Evolutionary conservation across 2,113 vertebrate genomes (phyloP).

Genomic region (Perognathus longimembris): DNA sequence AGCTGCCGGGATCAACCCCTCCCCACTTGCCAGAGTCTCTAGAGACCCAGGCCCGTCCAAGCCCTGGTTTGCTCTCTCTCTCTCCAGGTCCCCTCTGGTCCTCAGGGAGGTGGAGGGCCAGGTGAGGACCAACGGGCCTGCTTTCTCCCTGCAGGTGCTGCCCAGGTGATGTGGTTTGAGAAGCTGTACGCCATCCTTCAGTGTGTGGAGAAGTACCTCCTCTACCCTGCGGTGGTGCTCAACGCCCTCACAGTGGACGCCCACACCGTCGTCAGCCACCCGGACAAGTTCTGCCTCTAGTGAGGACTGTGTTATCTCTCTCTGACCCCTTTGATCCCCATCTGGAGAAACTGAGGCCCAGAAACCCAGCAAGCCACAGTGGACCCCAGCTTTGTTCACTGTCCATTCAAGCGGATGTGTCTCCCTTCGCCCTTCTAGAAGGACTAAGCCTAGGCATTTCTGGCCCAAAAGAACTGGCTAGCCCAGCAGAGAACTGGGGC

Average conservation of each 20-base stretch:
- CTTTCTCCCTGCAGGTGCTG: slow-evolving; percentile 86
- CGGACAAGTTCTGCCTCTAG: slow-evolving; percentile 93
- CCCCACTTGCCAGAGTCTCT: not conserved
- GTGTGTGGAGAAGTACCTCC: slow-evolving; percentile 93
- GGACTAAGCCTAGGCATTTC: not conserved
- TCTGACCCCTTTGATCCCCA: not conserved
- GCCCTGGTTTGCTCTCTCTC: too few relatives aligned
- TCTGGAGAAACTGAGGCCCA: not conserved
- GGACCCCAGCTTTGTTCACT: not conserved
- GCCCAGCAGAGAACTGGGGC: not conserved
- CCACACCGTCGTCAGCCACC: slow-evolving; percentile 88
- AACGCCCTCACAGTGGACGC: slow-evolving; percentile 93
- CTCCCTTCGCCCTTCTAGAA: too few relatives aligned
- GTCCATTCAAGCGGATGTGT: not conserved
- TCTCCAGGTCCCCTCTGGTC: not conserved
- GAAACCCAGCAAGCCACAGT: not conserved
- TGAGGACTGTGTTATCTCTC: slow-evolving; percentile 77
- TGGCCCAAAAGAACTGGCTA: not conserved
- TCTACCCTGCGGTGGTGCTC: slow-evolving; percentile 94
- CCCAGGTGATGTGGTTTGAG: slow-evolving; percentile 96
- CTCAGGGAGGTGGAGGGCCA: not conserved
- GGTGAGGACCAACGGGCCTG: accelerated
- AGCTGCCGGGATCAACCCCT: not conserved
- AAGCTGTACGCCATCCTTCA: slow-evolving; percentile 94
- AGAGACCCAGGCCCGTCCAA: not conserved